Percentiles rank a stretch among this genome's conserved stretches.
Conservation (phyloP, 2,797 vertebrate genomes). For the Enteromius mattozi region DNA sequence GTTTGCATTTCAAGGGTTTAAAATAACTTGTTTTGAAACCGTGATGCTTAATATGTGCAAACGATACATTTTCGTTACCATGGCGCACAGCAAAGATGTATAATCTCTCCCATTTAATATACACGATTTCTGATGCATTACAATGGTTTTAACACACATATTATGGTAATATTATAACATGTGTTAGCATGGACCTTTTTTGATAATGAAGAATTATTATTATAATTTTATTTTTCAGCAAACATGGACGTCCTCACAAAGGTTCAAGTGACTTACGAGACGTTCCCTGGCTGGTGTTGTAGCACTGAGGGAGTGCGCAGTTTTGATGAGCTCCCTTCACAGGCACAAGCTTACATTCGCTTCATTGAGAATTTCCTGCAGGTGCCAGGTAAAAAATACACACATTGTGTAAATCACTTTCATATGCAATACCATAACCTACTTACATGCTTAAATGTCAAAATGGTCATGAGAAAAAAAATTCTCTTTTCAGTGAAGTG, state of each 20-base stretch:
- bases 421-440: background rate
- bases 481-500: slow-evolving; percentile 81
- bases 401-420: background rate
- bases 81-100: too few relatives aligned
- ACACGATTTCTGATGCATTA: background rate
- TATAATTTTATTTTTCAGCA: slow-evolving; percentile 67
- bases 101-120: too few relatives aligned
- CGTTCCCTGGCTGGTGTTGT: slow-evolving; percentile 80
- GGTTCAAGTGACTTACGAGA: slow-evolving; percentile 79
- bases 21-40: too few relatives aligned
- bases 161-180: background rate
- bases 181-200: background rate
- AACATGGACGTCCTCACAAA: slow-evolving; percentile 83
- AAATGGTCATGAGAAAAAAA: slow-evolving; percentile 32
- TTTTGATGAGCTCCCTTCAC: slow-evolving; percentile 76
- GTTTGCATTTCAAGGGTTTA: too few relatives aligned
- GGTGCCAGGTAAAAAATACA: slow-evolving; percentile 76
- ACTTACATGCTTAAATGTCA: background rate
- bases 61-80: too few relatives aligned
- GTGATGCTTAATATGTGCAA: too few relatives aligned
- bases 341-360: slow-evolving; percentile 79
- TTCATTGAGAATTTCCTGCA: slow-evolving; percentile 83
- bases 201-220: background rate
- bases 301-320: slow-evolving; percentile 78
- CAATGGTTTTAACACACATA: background rate